phyloP scores from a whole-genome alignment of 2,113 vertebrate genomes.

The Chitala chitala region DNA sequence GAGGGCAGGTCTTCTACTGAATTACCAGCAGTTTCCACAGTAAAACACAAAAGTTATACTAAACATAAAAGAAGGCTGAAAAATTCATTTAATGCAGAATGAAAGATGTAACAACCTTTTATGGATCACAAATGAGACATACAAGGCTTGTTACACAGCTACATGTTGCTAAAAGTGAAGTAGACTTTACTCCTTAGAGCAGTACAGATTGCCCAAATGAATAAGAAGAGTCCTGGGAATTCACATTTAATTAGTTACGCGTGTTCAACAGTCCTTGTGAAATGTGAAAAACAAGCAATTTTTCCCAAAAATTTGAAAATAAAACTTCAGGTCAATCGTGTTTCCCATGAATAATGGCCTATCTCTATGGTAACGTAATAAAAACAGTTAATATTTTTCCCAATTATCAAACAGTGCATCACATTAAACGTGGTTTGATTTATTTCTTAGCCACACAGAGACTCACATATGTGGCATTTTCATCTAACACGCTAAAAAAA shows the following conservation, averaged over 20 bases:
- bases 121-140: conserved; percentile 27
- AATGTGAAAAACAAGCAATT: conserved; percentile 43
- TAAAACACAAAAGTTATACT: background rate
- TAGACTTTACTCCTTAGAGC: conserved; percentile 46
- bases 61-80: background rate
- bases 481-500: conserved; percentile 41
- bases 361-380: conserved; percentile 40
- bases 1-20: too few relatives aligned
- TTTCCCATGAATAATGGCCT: conserved; percentile 45
- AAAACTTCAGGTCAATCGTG: conserved; percentile 40
- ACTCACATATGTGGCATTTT: conserved; percentile 46
- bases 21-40: too few relatives aligned
- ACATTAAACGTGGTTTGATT: conserved; percentile 36
- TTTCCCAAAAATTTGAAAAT: conserved; percentile 37
- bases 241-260: conserved; percentile 42
- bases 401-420: conserved; percentile 39
- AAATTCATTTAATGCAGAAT: background rate
- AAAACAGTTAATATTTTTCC: conserved; percentile 41
- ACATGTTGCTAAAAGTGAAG: conserved; percentile 34
- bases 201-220: conserved; percentile 36
- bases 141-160: conserved; percentile 29
- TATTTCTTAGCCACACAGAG: conserved; percentile 36
- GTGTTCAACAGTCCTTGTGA: conserved; percentile 34
- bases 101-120: background rate
- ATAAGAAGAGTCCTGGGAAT: conserved; percentile 39